These are phyloP conservation scores for Australoheros scitulus DNA, from an alignment of 2,113 vertebrate species.

Conservation along the genomic window DNA sequence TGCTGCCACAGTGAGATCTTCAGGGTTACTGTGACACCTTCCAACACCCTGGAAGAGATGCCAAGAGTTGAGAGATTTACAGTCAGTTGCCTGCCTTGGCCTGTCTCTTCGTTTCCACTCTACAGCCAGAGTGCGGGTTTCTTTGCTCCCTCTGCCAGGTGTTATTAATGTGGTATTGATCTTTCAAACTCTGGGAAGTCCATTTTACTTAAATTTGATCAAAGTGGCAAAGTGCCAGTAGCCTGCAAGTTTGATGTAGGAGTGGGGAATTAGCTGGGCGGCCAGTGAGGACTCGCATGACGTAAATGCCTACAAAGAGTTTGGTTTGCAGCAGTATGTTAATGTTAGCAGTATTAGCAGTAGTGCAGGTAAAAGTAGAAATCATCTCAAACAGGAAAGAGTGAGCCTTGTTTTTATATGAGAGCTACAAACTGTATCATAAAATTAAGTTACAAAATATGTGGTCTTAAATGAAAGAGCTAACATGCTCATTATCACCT, in stretches of 20 bases:
- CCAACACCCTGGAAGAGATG: slow-evolving; percentile 38
- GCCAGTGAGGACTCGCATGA: slow-evolving; percentile 2
- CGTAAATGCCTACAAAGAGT: neutral
- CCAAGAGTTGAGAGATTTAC: slow-evolving; percentile 68
- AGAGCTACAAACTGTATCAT: slow-evolving; percentile 11
- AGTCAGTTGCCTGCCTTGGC: slow-evolving; percentile 40
- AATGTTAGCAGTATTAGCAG: slow-evolving; percentile 14
- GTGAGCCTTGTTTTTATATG: slow-evolving; percentile 37
- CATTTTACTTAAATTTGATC: slow-evolving; percentile 79
- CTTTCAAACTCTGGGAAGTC: slow-evolving; percentile 70
- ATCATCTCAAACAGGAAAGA: slow-evolving; percentile 46
- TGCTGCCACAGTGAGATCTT: slow-evolving; percentile 29
- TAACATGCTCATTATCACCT: slow-evolving; percentile 54
- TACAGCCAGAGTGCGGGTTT: slow-evolving; percentile 37
- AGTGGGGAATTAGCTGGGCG: slow-evolving; percentile 35
- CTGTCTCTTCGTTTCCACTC: slow-evolving; percentile 38
- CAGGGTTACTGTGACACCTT: slow-evolving; percentile 48
- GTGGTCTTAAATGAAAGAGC: slow-evolving; percentile 26
- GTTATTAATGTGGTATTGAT: slow-evolving; percentile 81
- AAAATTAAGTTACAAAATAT: slow-evolving; percentile 29
- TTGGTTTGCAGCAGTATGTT: slow-evolving; percentile 9
- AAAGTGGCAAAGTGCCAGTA: slow-evolving; percentile 64
- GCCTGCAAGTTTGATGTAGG: slow-evolving; percentile 44
- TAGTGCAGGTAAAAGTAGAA: slow-evolving; percentile 1
- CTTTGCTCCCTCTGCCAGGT: slow-evolving; percentile 61